phyloP scores from a whole-genome alignment of 2,888 invertebrate species.

The Micropterix aruncella region DNA sequence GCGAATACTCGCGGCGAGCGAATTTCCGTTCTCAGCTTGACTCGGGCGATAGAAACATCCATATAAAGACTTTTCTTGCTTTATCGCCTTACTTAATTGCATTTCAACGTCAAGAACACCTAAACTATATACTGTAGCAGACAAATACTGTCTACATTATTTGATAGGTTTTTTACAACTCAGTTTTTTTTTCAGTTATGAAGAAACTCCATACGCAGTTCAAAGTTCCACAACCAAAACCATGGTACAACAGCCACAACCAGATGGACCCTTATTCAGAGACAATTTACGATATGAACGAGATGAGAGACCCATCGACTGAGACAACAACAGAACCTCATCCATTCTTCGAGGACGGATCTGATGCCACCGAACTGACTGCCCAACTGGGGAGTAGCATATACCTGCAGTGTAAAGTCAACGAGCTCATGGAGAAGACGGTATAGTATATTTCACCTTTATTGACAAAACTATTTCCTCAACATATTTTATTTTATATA shows the following conservation, averaged over 20 bases:
- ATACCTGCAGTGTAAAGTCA: background rate
- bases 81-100: too few relatives aligned
- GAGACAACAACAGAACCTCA: background rate
- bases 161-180: too few relatives aligned
- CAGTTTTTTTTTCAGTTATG: background rate
- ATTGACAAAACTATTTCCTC: too few relatives aligned
- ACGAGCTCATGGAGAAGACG: background rate
- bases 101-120: too few relatives aligned
- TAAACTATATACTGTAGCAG: too few relatives aligned
- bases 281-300: background rate
- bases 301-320: background rate
- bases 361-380: background rate
- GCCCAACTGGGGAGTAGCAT: background rate
- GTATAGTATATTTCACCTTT: too few relatives aligned
- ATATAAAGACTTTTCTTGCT: too few relatives aligned
- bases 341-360: background rate
- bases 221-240: background rate
- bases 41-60: too few relatives aligned
- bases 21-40: too few relatives aligned
- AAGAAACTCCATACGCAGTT: background rate
- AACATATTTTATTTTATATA: too few relatives aligned
- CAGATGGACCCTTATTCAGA: background rate
- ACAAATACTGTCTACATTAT: too few relatives aligned
- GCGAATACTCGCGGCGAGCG: too few relatives aligned
- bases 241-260: background rate